A percentile compares a stretch with the other conserved stretches of the same genome.
phyloP scores from a whole-genome alignment of 2,113 vertebrate genomes.

The Neotoma lepida region DNA sequence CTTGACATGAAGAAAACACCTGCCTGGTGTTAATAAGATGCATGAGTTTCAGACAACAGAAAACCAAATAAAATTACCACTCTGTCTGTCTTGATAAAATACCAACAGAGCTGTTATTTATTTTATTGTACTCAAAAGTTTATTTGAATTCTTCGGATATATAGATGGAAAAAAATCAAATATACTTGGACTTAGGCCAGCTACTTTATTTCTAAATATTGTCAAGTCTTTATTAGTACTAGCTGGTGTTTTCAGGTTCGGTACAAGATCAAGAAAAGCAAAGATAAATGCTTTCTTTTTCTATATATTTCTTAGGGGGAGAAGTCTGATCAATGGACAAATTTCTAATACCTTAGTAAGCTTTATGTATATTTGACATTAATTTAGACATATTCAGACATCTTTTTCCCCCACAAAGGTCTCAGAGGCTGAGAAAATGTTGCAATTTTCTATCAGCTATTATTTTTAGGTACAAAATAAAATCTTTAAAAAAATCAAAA shows the following conservation, averaged over 20 bases:
- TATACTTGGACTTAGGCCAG: not conserved
- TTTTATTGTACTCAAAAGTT: conserved; percentile 53
- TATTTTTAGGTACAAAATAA: conserved; percentile 15
- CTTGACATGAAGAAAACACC: conserved; percentile 69
- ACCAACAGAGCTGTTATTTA: conserved; percentile 30
- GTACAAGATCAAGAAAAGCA: not conserved
- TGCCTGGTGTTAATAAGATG: conserved; percentile 75
- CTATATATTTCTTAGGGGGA: not conserved
- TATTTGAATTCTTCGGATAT: conserved; percentile 60
- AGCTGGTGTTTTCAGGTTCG: conserved; percentile 20
- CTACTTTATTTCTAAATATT: conserved; percentile 53
- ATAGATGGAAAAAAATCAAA: conserved; percentile 47
- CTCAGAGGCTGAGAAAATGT: not conserved
- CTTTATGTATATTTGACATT: not conserved
- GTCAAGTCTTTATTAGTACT: conserved; percentile 41
- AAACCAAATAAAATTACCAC: conserved; percentile 66
- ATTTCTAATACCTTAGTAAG: not conserved
- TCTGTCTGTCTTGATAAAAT: conserved; percentile 60
- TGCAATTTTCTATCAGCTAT: not conserved
- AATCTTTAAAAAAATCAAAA: conserved; percentile 8
- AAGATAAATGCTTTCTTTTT: not conserved
- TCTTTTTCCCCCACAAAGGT: not conserved
- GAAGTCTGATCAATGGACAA: not conserved
- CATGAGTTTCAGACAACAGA: conserved; percentile 69
- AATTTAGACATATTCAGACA: not conserved